Percentiles rank a stretch among this genome's conserved stretches.
These are phyloP conservation scores for Psophia crepitans DNA, from an alignment of 2,113 vertebrate species.

Conservation along the genomic window DNA sequence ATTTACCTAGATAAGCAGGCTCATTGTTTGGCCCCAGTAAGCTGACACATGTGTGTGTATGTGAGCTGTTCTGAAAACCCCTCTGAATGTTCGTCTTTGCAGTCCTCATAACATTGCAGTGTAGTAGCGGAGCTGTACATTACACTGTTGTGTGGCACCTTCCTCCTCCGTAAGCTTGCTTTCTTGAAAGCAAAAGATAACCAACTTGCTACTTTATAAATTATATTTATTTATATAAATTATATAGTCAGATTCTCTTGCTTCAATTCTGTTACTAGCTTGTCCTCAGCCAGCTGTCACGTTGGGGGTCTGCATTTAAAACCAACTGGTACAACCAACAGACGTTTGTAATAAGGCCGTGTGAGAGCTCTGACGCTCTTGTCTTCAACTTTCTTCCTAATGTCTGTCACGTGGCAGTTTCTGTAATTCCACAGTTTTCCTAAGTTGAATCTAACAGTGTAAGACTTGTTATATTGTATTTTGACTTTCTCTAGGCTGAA, in stretches of 20 bases:
- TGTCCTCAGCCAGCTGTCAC: neutral
- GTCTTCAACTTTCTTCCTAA: neutral
- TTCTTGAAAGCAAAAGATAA: neutral
- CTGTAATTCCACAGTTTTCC: neutral
- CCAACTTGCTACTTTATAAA: neutral
- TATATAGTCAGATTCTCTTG: neutral
- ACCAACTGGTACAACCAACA: neutral
- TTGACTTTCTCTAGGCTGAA: neutral
- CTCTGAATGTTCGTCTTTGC: neutral
- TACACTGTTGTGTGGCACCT: neutral
- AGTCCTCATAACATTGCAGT: neutral
- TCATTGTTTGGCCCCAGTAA: neutral
- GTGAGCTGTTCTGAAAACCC: neutral
- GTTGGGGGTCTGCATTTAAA: neutral
- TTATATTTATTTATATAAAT: neutral
- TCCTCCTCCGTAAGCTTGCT: neutral
- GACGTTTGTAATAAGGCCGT: neutral
- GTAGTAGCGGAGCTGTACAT: neutral
- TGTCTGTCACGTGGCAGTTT: neutral
- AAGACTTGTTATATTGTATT: neutral
- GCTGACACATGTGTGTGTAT: neutral
- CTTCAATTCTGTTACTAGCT: neutral
- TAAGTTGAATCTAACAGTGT: neutral
- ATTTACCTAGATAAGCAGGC: neutral
- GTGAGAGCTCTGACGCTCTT: neutral